Conservation (phyloP, 2,113 vertebrate species). For the Anthoscopus minutus region DNA sequence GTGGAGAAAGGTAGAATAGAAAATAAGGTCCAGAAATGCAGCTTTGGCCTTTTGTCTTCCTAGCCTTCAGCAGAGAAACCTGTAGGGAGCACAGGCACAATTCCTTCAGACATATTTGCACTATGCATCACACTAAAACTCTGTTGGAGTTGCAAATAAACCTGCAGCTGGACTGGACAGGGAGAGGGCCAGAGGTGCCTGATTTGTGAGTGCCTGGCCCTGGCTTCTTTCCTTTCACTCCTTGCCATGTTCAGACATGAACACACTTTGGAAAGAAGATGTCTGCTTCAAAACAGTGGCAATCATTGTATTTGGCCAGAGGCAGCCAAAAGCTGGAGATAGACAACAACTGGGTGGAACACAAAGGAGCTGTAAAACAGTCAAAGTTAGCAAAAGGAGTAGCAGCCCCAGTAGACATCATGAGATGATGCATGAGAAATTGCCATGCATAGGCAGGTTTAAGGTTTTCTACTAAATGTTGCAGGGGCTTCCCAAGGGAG, state of each 20-base stretch:
- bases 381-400: not conserved
- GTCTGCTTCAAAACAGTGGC: not conserved
- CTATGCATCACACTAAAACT: not conserved
- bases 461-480: not conserved
- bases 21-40: not conserved
- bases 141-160: not conserved
- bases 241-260: not conserved
- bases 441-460: not conserved
- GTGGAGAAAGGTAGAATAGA: not conserved
- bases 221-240: not conserved
- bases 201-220: not conserved
- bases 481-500: not conserved
- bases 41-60: not conserved
- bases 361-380: not conserved
- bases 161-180: not conserved
- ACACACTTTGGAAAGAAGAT: not conserved
- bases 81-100: not conserved
- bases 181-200: not conserved
- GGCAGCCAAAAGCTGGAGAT: not conserved
- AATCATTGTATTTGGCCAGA: not conserved
- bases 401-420: not conserved
- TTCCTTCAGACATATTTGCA: not conserved
- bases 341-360: not conserved
- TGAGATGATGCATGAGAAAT: not conserved
- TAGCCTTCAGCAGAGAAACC: not conserved